Percentiles rank a stretch among this genome's conserved stretches.
Conservation (phyloP, 2,113 vertebrate genomes). For the Gambusia holbrooki region DNA sequence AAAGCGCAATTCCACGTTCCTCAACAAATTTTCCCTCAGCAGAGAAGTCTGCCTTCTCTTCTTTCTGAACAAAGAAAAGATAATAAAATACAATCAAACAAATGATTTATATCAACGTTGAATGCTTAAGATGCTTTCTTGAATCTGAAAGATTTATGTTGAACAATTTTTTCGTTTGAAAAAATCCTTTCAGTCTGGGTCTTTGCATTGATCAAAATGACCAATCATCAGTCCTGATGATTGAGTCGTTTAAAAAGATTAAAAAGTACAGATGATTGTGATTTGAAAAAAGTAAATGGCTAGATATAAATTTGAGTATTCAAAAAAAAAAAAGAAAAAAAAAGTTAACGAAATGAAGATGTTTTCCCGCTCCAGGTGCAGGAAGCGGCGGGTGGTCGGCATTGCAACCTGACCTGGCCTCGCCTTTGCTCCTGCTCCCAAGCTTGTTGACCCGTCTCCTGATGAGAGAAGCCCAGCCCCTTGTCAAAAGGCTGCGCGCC, state of each 20-base stretch:
- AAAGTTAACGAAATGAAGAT: conserved; percentile 49
- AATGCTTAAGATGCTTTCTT: not conserved
- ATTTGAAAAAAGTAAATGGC: conserved; percentile 32
- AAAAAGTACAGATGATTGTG: conserved; percentile 31
- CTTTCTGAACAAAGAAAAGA: conserved; percentile 77
- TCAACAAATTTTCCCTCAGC: conserved; percentile 89
- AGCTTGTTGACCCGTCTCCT: conserved; percentile 63
- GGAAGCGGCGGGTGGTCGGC: conserved; percentile 55
- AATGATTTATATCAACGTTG: not conserved
- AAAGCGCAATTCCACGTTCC: conserved; percentile 86
- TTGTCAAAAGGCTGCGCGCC: conserved; percentile 76
- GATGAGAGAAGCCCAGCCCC: conserved; percentile 75
- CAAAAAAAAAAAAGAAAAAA: conserved; percentile 27
- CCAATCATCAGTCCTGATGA: conserved; percentile 46
- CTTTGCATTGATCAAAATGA: conserved; percentile 50
- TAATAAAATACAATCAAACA: not conserved
- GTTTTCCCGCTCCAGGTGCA: conserved; percentile 55
- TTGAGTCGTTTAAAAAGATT: conserved; percentile 26
- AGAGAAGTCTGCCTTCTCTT: conserved; percentile 83
- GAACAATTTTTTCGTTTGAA: not conserved
- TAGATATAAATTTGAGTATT: conserved; percentile 23
- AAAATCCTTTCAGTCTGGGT: conserved; percentile 44
- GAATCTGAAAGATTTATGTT: conserved; percentile 27
- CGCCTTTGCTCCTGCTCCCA: conserved; percentile 74
- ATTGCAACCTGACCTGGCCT: conserved; percentile 72